Percentiles rank a stretch among this genome's conserved stretches.
phyloP scores from a whole-genome alignment of 2,113 vertebrate species.

The Melanerpes formicivorus region DNA sequence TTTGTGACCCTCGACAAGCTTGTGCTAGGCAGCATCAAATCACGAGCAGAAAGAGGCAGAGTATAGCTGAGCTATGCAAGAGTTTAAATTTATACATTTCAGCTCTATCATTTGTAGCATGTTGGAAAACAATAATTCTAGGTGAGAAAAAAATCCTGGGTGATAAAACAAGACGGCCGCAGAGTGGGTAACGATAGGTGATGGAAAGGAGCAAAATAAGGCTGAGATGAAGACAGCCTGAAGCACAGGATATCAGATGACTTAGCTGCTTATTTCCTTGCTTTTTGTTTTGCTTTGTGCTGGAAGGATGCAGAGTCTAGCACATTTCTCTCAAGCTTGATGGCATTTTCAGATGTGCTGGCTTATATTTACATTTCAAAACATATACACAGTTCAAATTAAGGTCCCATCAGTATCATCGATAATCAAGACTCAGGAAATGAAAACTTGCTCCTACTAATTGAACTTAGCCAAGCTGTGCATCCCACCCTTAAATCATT shows the following conservation, averaged over 20 bases:
- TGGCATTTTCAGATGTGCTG: background rate
- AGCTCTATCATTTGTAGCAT: background rate
- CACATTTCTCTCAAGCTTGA: background rate
- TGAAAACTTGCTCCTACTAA: constrained; percentile 28
- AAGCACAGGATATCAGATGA: background rate
- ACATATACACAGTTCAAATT: constrained; percentile 15
- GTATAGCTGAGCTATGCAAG: background rate
- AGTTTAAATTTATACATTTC: background rate
- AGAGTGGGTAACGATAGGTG: background rate
- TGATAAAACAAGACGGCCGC: background rate
- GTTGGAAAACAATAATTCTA: background rate
- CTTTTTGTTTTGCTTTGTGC: background rate
- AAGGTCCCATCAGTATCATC: background rate
- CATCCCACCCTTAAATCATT: constrained; percentile 24
- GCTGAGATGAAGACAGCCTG: background rate
- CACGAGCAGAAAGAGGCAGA: background rate
- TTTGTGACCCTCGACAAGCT: too few relatives aligned
- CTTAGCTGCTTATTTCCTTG: background rate
- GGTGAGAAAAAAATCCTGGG: background rate
- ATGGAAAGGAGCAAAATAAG: background rate
- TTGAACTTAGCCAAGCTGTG: background rate
- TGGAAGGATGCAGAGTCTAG: background rate
- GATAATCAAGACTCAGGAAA: constrained; percentile 18
- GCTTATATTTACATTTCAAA: constrained; percentile 21
- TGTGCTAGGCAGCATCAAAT: background rate